phyloP scores from a whole-genome alignment of 2,888 invertebrate genomes.

The Eupelmus urozonus region DNA sequence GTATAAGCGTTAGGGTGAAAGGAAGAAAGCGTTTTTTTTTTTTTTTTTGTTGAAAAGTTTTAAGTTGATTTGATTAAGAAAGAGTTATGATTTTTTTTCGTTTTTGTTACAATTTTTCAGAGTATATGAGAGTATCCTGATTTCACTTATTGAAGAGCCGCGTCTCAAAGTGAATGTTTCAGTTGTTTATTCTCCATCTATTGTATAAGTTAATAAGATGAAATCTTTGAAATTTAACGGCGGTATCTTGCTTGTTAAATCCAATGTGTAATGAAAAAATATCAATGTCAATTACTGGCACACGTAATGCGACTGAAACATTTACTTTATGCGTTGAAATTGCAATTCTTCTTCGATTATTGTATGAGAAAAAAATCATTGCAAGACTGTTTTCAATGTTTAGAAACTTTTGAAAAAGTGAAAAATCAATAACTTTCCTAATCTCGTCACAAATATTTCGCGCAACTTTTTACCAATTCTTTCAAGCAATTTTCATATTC shows the following conservation, averaged over 20 bases:
- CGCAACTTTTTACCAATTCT: slow-evolving; percentile 57
- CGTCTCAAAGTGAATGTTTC: slow-evolving; percentile 50
- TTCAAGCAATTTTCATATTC: slow-evolving; percentile 52
- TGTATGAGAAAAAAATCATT: slow-evolving; percentile 50
- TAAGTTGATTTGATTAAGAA: slow-evolving; percentile 39
- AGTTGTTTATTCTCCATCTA: slow-evolving; percentile 32
- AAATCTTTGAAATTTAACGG: slow-evolving; percentile 27
- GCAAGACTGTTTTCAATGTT: slow-evolving; percentile 59
- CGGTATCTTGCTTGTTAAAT: slow-evolving; percentile 33
- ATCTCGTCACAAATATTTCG: slow-evolving; percentile 57
- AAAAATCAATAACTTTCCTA: slow-evolving; percentile 55
- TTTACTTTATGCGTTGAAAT: slow-evolving; percentile 54
- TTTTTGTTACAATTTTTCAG: slow-evolving; percentile 53
- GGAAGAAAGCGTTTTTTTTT: slow-evolving; percentile 43
- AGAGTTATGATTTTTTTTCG: slow-evolving; percentile 42
- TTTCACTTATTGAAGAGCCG: slow-evolving; percentile 40
- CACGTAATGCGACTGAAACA: slow-evolving; percentile 42
- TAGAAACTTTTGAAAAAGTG: slow-evolving; percentile 50
- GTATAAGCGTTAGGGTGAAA: slow-evolving; percentile 45
- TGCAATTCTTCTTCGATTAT: slow-evolving; percentile 50
- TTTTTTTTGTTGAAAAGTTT: slow-evolving; percentile 48
- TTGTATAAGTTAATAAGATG: slow-evolving; percentile 19
- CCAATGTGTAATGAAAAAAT: slow-evolving; percentile 27
- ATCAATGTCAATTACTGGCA: slow-evolving; percentile 53
- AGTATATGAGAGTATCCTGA: slow-evolving; percentile 41